These are phyloP conservation scores for Pyxicephalus adspersus DNA, from an alignment of 2,113 vertebrate genomes.

Conservation along the genomic window DNA sequence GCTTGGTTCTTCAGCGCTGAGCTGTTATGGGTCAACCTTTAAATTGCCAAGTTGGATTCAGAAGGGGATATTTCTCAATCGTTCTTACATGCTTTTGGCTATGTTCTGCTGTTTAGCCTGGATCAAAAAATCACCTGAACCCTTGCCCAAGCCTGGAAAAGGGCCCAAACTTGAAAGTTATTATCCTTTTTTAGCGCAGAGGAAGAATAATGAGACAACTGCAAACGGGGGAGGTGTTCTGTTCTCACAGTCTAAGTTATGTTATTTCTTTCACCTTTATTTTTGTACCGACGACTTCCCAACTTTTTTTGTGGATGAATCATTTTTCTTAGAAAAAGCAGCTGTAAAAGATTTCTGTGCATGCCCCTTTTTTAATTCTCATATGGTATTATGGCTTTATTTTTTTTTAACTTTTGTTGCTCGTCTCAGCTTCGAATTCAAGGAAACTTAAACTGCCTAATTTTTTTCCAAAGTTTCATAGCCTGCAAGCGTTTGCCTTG, in stretches of 20 bases:
- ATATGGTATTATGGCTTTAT: neutral
- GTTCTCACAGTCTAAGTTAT: constrained; percentile 45
- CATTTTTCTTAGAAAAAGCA: constrained; percentile 45
- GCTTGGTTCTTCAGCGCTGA: constrained; percentile 23
- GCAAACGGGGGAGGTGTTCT: constrained; percentile 16
- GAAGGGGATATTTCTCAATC: constrained; percentile 53
- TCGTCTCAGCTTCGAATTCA: neutral
- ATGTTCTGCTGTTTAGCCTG: constrained; percentile 52
- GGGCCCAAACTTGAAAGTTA: constrained; percentile 38
- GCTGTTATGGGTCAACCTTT: constrained; percentile 48
- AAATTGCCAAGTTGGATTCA: constrained; percentile 50
- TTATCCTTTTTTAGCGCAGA: constrained; percentile 43
- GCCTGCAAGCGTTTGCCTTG: neutral
- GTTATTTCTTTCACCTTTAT: constrained; percentile 46
- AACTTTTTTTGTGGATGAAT: constrained; percentile 29
- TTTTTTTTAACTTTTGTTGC: neutral
- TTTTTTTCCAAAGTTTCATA: neutral
- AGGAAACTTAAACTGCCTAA: constrained; percentile 2
- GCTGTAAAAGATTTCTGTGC: constrained; percentile 20
- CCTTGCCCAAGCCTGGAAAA: constrained; percentile 37
- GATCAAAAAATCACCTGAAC: constrained; percentile 55
- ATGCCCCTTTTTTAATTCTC: neutral
- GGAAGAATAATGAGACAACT: constrained; percentile 36
- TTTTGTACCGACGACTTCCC: constrained; percentile 24
- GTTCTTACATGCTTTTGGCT: constrained; percentile 51